Evolutionary conservation across 2,113 vertebrate species (phyloP), one percentile per base, ranked within the genome.

Genomic region (Cyanoramphus novaezelandiae): DNA sequence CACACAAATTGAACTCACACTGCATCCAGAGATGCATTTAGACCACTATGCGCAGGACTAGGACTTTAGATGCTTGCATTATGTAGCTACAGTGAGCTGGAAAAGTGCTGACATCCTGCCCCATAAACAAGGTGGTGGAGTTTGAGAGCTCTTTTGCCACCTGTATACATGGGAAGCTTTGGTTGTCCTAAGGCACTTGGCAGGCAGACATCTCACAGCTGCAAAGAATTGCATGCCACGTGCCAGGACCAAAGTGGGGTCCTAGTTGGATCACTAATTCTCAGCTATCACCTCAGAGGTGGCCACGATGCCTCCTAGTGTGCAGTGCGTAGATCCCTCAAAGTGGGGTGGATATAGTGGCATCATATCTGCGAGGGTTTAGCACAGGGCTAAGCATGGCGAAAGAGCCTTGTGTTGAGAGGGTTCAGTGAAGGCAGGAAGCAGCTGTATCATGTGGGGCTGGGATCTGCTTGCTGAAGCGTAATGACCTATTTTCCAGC

Each of bases 401-500:
- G 53, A 62, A 37, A 77, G 84, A 69, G 63, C 46, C 84, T 88
- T n/a, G 37, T 35, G 55, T 75, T 3, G 9, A 71, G 86, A 93
- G 70, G 31, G 55, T 76, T 86, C 21, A 49, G 64, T 9, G n/a
- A n/a, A 89, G 89, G 86, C 70, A 44, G 75, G 88, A 95, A 97
- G 95, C 92, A 96, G 93, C 96, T 96, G 95, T 82, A 84, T 76
- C 7, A 11, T 69, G 80, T 88, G 95, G 94, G 94, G 62, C 84
- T 92, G 71, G 71, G 75, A 95, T 96, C 65, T 92, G 97, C 94
- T 96, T 29, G 6, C 65, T 92, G 90, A 86, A 97, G 97, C 27
- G 8, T 53, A 75, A 95, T 97, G 97, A 97, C 98, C 98, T 97
- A 95, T 93, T 98, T 98, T 97, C 93, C 76, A 94, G 95, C 71